phyloP scores from a whole-genome alignment of 2,113 vertebrate genomes.

The Rhadina sibilatrix region DNA sequence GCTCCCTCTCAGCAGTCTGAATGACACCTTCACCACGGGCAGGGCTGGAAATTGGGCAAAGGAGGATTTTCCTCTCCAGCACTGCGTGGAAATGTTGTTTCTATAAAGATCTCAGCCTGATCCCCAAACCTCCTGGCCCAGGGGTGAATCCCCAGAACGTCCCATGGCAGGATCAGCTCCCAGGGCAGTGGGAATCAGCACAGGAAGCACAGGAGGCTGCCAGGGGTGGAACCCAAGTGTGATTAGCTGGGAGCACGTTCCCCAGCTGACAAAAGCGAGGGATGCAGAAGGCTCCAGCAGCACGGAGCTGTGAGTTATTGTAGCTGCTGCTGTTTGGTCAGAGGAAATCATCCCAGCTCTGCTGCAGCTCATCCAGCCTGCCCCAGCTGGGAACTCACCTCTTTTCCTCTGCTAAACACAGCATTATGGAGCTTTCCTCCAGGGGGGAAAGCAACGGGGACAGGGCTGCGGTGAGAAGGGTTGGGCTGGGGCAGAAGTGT shows the following conservation, averaged over 20 bases:
- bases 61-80: background rate
- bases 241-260: background rate
- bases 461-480: background rate
- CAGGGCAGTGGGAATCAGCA: background rate
- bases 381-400: background rate
- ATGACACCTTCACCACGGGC: background rate
- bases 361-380: background rate
- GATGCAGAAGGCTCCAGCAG: background rate
- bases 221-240: background rate
- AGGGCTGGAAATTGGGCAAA: background rate
- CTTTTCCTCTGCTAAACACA: background rate
- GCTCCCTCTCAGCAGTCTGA: background rate
- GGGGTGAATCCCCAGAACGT: background rate
- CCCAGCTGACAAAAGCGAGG: background rate
- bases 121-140: background rate
- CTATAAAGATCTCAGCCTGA: background rate
- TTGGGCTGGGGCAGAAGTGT: background rate
- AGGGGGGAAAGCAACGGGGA: background rate
- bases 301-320: background rate
- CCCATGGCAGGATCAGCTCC: background rate
- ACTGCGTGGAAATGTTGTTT: background rate
- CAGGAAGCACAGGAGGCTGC: background rate
- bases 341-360: background rate
- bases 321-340: background rate
- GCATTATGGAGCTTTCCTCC: fast-evolving